Base-by-base conservation (phyloP, 2,113 vertebrate species). In the Hepsetus odoe region DNA sequence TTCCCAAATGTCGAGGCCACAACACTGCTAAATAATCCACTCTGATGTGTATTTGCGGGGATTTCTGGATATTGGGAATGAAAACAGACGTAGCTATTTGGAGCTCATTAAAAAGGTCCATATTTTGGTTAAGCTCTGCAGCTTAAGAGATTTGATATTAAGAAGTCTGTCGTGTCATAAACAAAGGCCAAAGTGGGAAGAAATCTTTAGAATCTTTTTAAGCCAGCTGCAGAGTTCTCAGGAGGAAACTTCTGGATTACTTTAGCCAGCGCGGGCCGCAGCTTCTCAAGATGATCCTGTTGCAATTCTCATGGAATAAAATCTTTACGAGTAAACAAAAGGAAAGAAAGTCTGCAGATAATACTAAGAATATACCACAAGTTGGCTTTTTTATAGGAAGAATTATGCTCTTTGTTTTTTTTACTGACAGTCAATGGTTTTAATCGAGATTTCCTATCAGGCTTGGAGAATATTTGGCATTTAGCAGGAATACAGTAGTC, bases 271-370 rank as follows among this genome's bases (percentile, higher is more conserved):
- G 72, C 67, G 66, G 77, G 35, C 66, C n/a, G 28, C 40, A 14
- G 30, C 44, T 71, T 66, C 55, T 53, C 9, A 49, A 56, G 59
- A 35, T 5, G 18, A 71, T 42, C 20, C 30, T 32, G 61, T 49
- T n/a, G 38, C 13, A 49, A 46, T 32, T 85, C 80, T 83, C 72
- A 81, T 58, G 76, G 75, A 85, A 78, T 82, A 61, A 76, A 81
- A 62, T 44, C 24, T 44, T 32, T n/a, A 49, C 16, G 22, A 42
- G 70, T 13, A 72, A 26, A 33, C 14, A n/a, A n/a, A n/a, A n/a
- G n/a, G n/a, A n/a, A n/a, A n/a, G n/a, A n/a, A n/a, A n/a, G n/a
- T n/a, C n/a, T n/a, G n/a, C n/a, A n/a, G n/a, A n/a, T n/a, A n/a
- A n/a, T n/a, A n/a, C n/a, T n/a, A n/a, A n/a, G n/a, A n/a, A n/a